phyloP scores from a whole-genome alignment of 2,797 vertebrate genomes.

The Aplochiton taeniatus region DNA sequence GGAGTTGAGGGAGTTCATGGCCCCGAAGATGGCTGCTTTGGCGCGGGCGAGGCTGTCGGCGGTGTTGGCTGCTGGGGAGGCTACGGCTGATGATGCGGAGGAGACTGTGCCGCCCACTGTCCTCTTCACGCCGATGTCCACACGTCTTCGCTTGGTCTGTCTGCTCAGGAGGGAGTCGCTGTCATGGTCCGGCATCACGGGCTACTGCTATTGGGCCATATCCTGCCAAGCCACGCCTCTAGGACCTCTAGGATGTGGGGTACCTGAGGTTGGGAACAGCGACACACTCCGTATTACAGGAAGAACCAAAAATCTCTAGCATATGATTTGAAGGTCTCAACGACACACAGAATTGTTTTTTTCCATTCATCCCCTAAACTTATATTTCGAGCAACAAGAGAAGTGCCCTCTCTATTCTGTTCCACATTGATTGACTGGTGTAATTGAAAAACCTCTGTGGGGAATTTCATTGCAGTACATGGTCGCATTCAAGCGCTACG shows the following conservation, averaged over 20 bases:
- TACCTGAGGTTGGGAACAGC: conserved; percentile 76
- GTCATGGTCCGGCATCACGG: conserved; percentile 99
- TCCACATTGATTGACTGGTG: conserved; percentile 2
- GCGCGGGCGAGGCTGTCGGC: conserved; percentile 89
- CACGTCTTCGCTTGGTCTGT: conserved; percentile 99
- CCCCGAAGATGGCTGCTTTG: conserved; percentile 90
- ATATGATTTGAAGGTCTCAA: too few species aligned
- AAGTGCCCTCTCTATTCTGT: conserved; percentile 6
- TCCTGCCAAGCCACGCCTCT: conserved; percentile 93
- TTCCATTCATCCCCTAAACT: conserved; percentile 38
- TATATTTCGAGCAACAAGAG: conserved; percentile 67
- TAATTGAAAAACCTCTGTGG: conserved; percentile 17
- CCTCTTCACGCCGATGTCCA: conserved; percentile 99
- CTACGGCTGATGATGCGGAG: conserved; percentile 85
- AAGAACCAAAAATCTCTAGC: too few species aligned
- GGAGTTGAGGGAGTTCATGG: conserved; percentile 90
- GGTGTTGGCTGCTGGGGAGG: conserved; percentile 76
- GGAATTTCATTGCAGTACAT: conserved; percentile 17
- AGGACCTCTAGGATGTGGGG: conserved; percentile 87
- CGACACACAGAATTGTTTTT: too few species aligned
- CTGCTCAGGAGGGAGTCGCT: conserved; percentile 98
- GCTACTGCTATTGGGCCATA: conserved; percentile 97
- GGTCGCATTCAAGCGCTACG: conserved; percentile 71
- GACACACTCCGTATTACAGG: too few species aligned
- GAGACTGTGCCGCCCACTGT: conserved; percentile 94